phyloP scores from a whole-genome alignment of 2,888 invertebrate species.

The Cryptus viduatorius region DNA sequence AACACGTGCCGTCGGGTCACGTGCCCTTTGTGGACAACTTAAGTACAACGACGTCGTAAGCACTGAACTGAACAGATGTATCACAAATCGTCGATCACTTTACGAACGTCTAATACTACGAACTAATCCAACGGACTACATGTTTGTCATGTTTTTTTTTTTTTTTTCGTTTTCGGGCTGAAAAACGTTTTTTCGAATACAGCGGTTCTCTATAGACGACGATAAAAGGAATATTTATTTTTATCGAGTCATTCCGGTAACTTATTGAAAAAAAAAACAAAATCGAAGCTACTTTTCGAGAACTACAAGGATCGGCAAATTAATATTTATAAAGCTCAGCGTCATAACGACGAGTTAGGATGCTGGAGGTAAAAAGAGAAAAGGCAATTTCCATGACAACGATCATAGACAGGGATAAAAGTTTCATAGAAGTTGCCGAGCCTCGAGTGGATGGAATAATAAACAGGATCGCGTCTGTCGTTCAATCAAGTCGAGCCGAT shows the following conservation, averaged over 20 bases:
- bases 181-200: constrained; percentile 19
- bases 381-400: constrained; percentile 68
- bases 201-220: background rate
- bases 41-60: constrained; percentile 64
- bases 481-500: constrained; percentile 52
- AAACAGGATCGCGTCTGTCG: constrained; percentile 64
- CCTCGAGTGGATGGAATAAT: constrained; percentile 69
- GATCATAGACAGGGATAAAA: constrained; percentile 46
- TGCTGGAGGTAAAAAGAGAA: constrained; percentile 27
- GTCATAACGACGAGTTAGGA: constrained; percentile 4
- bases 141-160: constrained; percentile 73
- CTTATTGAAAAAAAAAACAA: background rate
- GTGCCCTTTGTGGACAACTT: constrained; percentile 73
- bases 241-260: background rate
- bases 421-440: background rate
- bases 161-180: background rate
- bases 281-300: background rate
- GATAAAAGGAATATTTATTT: background rate
- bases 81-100: constrained; percentile 75
- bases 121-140: constrained; percentile 81
- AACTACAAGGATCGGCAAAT: constrained; percentile 16
- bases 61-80: constrained; percentile 80
- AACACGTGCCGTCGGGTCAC: constrained; percentile 80
- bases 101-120: constrained; percentile 69
- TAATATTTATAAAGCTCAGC: constrained; percentile 48